phyloP scores from a whole-genome alignment of 2,113 vertebrate species.

The Hydropotes inermis region DNA sequence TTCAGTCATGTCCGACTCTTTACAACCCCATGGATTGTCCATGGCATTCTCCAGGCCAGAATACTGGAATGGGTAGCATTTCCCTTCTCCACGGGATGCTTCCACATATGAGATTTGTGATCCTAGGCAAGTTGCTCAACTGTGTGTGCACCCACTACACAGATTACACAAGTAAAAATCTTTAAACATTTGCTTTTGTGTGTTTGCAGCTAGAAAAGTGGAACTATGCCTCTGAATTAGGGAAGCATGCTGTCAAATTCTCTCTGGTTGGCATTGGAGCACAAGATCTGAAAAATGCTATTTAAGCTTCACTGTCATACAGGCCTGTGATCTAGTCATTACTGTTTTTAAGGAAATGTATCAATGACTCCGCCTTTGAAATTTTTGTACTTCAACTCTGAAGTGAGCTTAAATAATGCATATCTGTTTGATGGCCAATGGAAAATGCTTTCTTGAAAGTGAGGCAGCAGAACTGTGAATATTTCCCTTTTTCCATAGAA shows the following conservation, averaged over 20 bases:
- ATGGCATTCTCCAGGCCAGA: too few species aligned
- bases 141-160: neutral
- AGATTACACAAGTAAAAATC: neutral
- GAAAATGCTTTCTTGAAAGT: neutral
- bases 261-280: slow-evolving; percentile 95
- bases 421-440: neutral
- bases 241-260: slow-evolving; percentile 91
- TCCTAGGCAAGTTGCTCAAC: neutral
- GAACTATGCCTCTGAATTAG: slow-evolving; percentile 94
- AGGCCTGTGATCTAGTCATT: neutral
- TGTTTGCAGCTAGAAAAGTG: slow-evolving; percentile 94
- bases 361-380: neutral
- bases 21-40: too few species aligned
- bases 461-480: neutral
- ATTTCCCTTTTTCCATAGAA: neutral
- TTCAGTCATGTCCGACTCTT: too few species aligned
- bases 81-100: too few species aligned
- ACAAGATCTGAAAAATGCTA: slow-evolving; percentile 91
- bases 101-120: too few species aligned
- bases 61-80: too few species aligned
- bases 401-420: neutral
- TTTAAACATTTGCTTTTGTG: slow-evolving; percentile 48
- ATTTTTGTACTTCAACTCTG: neutral
- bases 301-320: neutral
- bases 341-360: neutral